Conservation (phyloP, 1,140 invertebrate genomes). For the Bradynema listronoti region DNA sequence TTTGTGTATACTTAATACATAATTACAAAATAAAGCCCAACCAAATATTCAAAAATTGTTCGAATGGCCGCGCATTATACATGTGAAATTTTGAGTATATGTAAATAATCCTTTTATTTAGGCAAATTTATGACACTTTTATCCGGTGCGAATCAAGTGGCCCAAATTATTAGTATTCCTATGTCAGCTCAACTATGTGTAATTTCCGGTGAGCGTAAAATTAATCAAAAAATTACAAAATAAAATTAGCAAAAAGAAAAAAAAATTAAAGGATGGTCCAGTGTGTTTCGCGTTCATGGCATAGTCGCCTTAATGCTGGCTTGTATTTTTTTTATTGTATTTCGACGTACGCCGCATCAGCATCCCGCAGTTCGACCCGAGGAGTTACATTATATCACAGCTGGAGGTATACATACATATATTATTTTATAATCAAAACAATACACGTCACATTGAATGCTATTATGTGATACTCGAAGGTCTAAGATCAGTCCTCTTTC, state of each 20-base stretch:
- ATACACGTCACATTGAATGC: neutral
- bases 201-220: neutral
- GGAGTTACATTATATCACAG: constrained; percentile 19
- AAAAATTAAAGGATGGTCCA: constrained; percentile 27
- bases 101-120: constrained; percentile 4
- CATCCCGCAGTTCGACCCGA: constrained; percentile 27
- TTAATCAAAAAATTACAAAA: neutral
- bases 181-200: constrained; percentile 31
- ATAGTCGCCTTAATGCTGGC: constrained; percentile 18
- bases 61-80: too few species aligned
- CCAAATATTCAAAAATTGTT: too few species aligned
- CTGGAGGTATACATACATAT: constrained; percentile 29
- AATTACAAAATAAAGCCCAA: too few species aligned
- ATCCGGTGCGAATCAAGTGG: constrained; percentile 22
- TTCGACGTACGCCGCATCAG: constrained; percentile 19
- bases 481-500: too few species aligned
- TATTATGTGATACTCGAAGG: too few species aligned
- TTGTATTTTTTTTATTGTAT: constrained; percentile 16
- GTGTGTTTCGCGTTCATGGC: constrained; percentile 24
- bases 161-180: constrained; percentile 37
- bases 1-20: too few species aligned
- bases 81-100: neutral
- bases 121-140: constrained; percentile 35
- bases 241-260: too few species aligned
- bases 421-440: neutral